A percentile compares a stretch with the other conserved stretches of the same genome.
Conservation (phyloP, 2,888 invertebrate species). For the Microctonus hyperodae region DNA sequence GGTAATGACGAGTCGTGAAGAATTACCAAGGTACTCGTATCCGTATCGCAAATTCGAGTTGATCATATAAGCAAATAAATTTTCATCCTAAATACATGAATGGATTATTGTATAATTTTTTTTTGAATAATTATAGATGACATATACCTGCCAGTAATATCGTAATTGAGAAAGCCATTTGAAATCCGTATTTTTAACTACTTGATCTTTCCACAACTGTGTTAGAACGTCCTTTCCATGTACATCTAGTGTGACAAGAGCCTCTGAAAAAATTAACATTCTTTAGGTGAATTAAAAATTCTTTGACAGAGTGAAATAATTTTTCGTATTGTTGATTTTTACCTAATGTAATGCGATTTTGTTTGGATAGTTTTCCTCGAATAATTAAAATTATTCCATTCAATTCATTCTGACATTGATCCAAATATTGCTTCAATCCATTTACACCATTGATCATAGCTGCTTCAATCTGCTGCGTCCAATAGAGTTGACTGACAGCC, state of each 20-base stretch:
- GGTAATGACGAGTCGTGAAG: slow-evolving; percentile 86
- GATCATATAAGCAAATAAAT: slow-evolving; percentile 83
- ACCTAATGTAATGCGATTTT: slow-evolving; percentile 89
- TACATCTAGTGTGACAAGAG: slow-evolving; percentile 90
- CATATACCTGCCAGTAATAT: slow-evolving; percentile 80
- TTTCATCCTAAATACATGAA: slow-evolving; percentile 63
- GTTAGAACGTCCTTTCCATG: slow-evolving; percentile 89
- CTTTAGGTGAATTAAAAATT: background rate
- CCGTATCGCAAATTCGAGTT: slow-evolving; percentile 89
- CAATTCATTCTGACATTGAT: slow-evolving; percentile 82
- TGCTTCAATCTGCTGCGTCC: slow-evolving; percentile 88
- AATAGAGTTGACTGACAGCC: slow-evolving; percentile 84
- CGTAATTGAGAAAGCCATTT: slow-evolving; percentile 89
- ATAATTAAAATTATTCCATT: slow-evolving; percentile 84
- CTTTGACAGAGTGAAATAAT: background rate
- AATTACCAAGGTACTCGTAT: slow-evolving; percentile 94
- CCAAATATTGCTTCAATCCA: slow-evolving; percentile 72
- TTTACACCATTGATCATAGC: slow-evolving; percentile 71
- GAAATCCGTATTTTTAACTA: slow-evolving; percentile 82
- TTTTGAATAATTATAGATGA: background rate
- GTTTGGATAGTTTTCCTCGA: slow-evolving; percentile 82
- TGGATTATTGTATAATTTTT: slow-evolving; percentile 13
- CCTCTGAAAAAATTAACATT: slow-evolving; percentile 67
- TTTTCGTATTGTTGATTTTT: slow-evolving; percentile 40
- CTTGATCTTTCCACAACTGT: slow-evolving; percentile 71